These are phyloP conservation scores for Cricetomys ansorgei DNA, from an alignment of 2,113 vertebrate species.

Conservation along the genomic window DNA sequence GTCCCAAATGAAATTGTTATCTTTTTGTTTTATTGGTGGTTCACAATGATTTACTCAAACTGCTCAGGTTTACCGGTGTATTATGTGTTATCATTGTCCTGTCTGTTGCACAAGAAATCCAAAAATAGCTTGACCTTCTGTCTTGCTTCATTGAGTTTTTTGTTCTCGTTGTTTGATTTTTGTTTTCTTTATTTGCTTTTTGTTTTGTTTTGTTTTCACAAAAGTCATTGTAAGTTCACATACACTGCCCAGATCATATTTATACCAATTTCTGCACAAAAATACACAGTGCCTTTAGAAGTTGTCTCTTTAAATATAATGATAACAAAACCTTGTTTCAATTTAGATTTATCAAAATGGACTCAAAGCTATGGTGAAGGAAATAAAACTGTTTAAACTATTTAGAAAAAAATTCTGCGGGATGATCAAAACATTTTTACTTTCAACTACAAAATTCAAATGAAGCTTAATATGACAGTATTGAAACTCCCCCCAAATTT, in stretches of 20 bases:
- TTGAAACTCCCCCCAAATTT: background rate
- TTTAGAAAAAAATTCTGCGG: background rate
- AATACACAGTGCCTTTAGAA: slow-evolving; percentile 14
- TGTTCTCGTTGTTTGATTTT: background rate
- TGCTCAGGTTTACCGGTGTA: slow-evolving; percentile 61
- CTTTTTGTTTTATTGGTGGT: slow-evolving; percentile 60
- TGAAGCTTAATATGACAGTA: slow-evolving; percentile 5
- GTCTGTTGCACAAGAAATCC: slow-evolving; percentile 31
- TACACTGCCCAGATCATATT: background rate
- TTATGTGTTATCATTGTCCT: slow-evolving; percentile 49
- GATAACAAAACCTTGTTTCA: background rate
- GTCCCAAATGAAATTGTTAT: slow-evolving; percentile 71
- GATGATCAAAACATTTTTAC: slow-evolving; percentile 3
- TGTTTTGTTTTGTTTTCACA: background rate
- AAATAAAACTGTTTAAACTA: background rate
- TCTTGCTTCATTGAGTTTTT: background rate
- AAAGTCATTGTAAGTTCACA: slow-evolving; percentile 37
- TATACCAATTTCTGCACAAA: background rate
- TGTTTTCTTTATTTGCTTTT: background rate
- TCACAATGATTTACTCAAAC: slow-evolving; percentile 57
- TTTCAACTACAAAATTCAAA: slow-evolving; percentile 45
- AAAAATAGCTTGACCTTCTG: slow-evolving; percentile 53
- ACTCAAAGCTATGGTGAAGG: background rate
- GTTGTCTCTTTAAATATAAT: slow-evolving; percentile 2
- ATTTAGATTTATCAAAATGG: slow-evolving; percentile 53